A percentile compares a stretch with the other conserved stretches of the same genome.
Evolutionary conservation across 2,797 vertebrate genomes (phyloP).

Genomic region (Neosilurus mollespiculum): DNA sequence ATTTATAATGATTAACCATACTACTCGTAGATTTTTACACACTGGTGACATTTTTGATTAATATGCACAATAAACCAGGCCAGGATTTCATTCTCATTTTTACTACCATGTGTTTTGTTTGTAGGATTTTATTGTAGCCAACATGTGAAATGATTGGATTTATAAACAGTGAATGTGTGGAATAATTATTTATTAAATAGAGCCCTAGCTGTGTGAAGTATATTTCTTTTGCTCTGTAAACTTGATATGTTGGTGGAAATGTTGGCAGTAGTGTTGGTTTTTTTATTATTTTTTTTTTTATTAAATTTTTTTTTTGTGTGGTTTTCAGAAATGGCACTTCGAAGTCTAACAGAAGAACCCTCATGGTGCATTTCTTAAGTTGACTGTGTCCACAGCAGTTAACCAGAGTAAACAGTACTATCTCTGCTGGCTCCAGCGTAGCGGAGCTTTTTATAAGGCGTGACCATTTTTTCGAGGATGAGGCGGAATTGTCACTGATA

Average conservation of each 20-base stretch:
- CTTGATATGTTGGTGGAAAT: background rate
- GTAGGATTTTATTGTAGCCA: background rate
- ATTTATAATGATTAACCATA: background rate
- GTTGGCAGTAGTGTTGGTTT: too few relatives aligned
- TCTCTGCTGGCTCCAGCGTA: background rate
- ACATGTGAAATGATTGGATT: background rate
- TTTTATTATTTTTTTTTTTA: too few relatives aligned
- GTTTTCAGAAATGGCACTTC: background rate
- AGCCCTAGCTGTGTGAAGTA: background rate
- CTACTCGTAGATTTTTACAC: background rate
- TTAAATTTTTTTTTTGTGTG: too few relatives aligned
- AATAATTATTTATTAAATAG: background rate
- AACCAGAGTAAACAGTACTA: constrained; percentile 17
- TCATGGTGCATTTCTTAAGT: background rate
- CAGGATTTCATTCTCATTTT: background rate
- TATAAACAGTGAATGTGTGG: background rate
- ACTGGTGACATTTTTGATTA: background rate
- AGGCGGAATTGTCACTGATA: background rate
- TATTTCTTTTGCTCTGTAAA: background rate
- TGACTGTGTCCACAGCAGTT: background rate
- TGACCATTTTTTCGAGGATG: background rate
- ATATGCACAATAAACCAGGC: background rate
- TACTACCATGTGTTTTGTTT: too few relatives aligned
- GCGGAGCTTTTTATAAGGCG: background rate
- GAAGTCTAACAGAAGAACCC: background rate